Conservation (phyloP, 2,797 vertebrate genomes). For the Pantherophis vulpinus region DNA sequence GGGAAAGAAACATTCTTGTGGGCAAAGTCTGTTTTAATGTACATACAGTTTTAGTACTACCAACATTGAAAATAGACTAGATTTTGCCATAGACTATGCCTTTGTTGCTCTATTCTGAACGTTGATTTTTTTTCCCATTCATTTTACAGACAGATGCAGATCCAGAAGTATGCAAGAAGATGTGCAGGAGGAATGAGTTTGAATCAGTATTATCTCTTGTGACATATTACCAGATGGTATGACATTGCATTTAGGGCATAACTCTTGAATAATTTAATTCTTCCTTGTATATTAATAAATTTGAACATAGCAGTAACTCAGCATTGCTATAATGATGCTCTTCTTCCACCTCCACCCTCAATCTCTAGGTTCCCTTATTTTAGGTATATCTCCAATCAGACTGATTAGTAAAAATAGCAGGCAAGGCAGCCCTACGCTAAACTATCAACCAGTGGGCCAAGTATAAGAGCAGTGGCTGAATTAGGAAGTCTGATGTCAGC, state of each 20-base stretch:
- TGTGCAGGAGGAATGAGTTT: conserved; percentile 89
- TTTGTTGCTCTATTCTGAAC: neutral
- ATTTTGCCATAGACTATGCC: neutral
- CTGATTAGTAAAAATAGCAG: neutral
- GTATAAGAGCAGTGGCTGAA: neutral
- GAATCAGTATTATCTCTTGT: conserved; percentile 91
- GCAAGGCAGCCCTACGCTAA: neutral
- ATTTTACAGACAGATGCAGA: conserved; percentile 91
- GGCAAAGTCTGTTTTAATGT: neutral
- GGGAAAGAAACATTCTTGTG: neutral
- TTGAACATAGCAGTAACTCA: neutral
- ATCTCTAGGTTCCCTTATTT: neutral
- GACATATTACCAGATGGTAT: conserved; percentile 97
- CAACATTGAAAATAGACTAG: neutral
- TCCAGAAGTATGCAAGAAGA: conserved; percentile 95
- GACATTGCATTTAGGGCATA: conserved; percentile 35
- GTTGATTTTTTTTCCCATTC: conserved; percentile 15
- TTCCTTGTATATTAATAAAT: neutral
- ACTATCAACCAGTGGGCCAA: neutral
- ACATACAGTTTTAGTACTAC: neutral
- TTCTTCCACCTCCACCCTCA: neutral
- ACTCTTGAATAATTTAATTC: neutral
- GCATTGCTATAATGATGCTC: neutral
- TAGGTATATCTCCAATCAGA: neutral
- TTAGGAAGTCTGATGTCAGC: neutral